Percentiles rank a stretch among this genome's conserved stretches.
Evolutionary conservation across 2,797 vertebrate genomes (phyloP).

Genomic region (Myoxocephalus aenaeus): DNA sequence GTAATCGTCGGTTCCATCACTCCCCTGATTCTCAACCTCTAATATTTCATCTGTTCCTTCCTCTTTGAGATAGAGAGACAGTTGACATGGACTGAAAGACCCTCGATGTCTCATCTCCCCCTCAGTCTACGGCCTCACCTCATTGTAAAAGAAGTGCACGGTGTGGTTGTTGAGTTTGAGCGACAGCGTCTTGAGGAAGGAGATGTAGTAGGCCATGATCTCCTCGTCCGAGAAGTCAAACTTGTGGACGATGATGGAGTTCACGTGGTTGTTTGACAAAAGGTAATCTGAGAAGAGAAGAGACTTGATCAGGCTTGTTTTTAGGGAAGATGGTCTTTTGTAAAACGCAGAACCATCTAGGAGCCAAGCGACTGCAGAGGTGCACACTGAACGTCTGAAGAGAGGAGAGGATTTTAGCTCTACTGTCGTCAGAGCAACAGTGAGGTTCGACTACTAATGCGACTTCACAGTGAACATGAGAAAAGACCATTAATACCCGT

Average conservation of each 20-base stretch:
- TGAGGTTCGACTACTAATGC: neutral
- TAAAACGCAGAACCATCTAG: neutral
- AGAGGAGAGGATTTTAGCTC: neutral
- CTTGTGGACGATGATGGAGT: conserved; percentile 99
- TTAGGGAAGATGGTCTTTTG: neutral
- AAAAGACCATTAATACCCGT: neutral
- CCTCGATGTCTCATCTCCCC: neutral
- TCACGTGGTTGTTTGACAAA: conserved; percentile 98
- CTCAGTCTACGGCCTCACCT: conserved; percentile 85
- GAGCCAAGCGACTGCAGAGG: neutral
- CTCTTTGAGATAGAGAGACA: neutral
- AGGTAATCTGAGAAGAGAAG: conserved; percentile 89
- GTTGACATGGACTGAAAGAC: neutral
- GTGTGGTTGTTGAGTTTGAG: conserved; percentile 99
- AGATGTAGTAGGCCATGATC: conserved; percentile 99
- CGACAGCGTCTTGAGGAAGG: conserved; percentile 98
- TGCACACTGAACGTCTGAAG: neutral
- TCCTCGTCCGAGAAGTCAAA: conserved; percentile 99
- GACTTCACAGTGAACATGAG: neutral
- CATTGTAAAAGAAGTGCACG: conserved; percentile 99
- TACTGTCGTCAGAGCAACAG: neutral
- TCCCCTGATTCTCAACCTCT: neutral
- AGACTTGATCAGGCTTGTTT: conserved; percentile 5
- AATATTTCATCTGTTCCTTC: neutral
- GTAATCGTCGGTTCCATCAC: too few relatives aligned